These are phyloP conservation scores for Synanceia verrucosa DNA, from an alignment of 2,797 vertebrate genomes.

Conservation along the genomic window DNA sequence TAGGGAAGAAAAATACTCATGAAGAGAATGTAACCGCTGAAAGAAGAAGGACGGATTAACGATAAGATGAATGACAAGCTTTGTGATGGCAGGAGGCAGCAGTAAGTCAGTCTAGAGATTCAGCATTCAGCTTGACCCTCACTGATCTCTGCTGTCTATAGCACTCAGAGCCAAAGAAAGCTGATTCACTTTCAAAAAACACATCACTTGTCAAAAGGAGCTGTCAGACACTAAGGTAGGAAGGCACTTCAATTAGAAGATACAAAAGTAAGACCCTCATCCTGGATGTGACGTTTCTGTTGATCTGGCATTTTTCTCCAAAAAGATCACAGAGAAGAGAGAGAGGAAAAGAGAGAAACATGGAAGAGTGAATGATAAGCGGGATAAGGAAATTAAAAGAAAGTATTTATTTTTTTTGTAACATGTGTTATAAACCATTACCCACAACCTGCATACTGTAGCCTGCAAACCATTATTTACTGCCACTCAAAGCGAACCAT, in stretches of 20 bases:
- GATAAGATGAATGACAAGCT: conserved; percentile 75
- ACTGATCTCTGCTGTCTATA: conserved; percentile 79
- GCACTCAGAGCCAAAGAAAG: conserved; percentile 77
- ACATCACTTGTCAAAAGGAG: conserved; percentile 80
- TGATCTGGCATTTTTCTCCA: conserved; percentile 72
- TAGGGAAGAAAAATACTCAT: background rate
- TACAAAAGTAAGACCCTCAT: conserved; percentile 68
- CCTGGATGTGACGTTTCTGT: conserved; percentile 80
- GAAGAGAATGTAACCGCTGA: conserved; percentile 40
- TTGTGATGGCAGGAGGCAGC: conserved; percentile 76
- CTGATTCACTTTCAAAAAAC: conserved; percentile 80
- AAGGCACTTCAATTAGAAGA: conserved; percentile 82
- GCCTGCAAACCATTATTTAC: background rate
- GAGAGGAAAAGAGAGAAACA: conserved; percentile 2
- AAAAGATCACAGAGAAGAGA: conserved; percentile 49
- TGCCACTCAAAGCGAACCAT: background rate
- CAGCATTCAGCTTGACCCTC: conserved; percentile 78
- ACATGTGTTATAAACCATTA: conserved; percentile 3
- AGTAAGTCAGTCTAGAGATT: conserved; percentile 64
- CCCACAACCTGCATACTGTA: background rate
- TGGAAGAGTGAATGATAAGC: background rate
- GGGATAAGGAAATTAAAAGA: conserved; percentile 7
- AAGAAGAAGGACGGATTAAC: conserved; percentile 59
- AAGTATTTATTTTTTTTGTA: conserved; percentile 1
- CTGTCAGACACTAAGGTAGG: conserved; percentile 77